A percentile compares a stretch with the other conserved stretches of the same genome.
phyloP scores from a whole-genome alignment of 64 coral and sea anemone genomes.

The Stylophora pistillata region DNA sequence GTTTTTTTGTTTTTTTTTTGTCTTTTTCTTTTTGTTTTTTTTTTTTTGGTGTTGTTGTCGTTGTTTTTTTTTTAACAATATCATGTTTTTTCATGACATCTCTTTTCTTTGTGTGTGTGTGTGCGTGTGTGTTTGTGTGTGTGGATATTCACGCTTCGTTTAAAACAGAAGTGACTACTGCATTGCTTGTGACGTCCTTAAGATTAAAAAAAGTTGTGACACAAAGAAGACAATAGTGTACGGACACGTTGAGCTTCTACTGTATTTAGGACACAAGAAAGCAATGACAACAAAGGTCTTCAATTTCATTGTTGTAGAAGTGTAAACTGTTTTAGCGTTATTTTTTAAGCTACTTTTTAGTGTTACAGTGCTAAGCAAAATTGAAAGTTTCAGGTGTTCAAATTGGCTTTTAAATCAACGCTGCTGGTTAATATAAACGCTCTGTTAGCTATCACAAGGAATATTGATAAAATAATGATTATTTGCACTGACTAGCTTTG shows the following conservation, averaged over 20 bases:
- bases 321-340: background rate
- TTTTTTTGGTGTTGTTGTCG: no score
- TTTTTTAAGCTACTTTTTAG: background rate
- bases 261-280: background rate
- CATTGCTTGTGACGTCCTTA: no score
- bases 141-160: no score
- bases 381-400: background rate
- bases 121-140: no score
- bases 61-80: no score
- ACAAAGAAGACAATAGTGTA: background rate
- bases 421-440: background rate
- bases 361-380: background rate
- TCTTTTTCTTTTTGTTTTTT: no score
- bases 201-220: background rate
- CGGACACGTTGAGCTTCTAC: background rate
- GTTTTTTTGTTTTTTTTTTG: no score
- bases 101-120: no score
- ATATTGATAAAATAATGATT: no score
- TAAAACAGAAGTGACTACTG: no score
- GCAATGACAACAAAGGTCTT: background rate
- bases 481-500: background rate
- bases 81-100: no score
- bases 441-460: background rate
- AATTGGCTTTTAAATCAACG: background rate
- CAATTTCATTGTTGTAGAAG: background rate